A percentile compares a stretch with the other conserved stretches of the same genome.
Evolutionary conservation across 2,797 vertebrate genomes (phyloP).

Genomic region (Chiroxiphia lanceolata): DNA sequence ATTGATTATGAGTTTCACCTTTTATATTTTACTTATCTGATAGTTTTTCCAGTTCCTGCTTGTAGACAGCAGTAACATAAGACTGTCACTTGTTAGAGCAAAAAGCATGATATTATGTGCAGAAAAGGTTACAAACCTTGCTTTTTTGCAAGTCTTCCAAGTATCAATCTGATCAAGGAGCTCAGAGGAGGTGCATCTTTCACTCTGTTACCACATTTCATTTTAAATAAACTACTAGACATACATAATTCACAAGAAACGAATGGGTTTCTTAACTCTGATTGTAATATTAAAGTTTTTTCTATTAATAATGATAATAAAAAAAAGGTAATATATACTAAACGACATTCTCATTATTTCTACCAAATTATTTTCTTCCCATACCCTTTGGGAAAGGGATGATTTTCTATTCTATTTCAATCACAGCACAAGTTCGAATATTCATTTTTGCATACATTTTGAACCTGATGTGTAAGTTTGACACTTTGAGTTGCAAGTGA

Average conservation of each 20-base stretch:
- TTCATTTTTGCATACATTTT: neutral
- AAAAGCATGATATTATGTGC: neutral
- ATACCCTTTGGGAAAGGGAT: accelerated
- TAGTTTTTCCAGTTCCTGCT: neutral
- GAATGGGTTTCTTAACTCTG: neutral
- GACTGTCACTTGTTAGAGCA: neutral
- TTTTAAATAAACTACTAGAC: neutral
- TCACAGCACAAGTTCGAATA: neutral
- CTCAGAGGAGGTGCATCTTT: neutral
- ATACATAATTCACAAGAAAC: neutral
- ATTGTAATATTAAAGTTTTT: neutral
- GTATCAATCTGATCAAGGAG: neutral
- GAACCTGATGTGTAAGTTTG: neutral
- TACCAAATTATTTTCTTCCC: neutral
- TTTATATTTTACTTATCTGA: neutral
- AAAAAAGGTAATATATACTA: neutral
- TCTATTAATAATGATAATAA: neutral
- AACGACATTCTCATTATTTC: neutral
- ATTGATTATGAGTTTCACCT: neutral
- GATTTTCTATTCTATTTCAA: neutral
- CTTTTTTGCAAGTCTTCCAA: neutral
- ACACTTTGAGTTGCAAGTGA: neutral
- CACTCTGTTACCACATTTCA: neutral
- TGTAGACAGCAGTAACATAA: neutral
- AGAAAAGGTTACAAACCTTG: neutral